Conservation (phyloP, 2,797 vertebrate species). For the Artibeus jamaicensis region DNA sequence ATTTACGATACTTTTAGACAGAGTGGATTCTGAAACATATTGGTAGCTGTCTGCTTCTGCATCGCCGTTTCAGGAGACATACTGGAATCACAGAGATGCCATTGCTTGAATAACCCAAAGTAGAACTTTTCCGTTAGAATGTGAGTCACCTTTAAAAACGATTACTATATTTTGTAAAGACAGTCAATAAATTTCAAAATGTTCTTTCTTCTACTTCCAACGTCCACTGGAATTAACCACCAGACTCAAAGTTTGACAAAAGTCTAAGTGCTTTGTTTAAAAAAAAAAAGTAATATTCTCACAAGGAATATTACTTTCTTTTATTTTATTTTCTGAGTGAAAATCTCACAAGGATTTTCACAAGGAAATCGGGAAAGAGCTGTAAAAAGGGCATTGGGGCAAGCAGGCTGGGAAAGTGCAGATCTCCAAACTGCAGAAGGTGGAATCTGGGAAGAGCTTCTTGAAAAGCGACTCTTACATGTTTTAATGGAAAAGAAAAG, state of each 20-base stretch:
- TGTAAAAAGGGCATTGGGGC: background rate
- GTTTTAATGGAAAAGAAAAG: background rate
- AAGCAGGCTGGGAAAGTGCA: background rate
- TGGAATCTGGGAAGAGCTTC: background rate
- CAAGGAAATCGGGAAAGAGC: slow-evolving; percentile 1
- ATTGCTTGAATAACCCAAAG: background rate
- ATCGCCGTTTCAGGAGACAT: background rate
- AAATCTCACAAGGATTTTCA: too few relatives aligned
- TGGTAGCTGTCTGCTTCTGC: background rate
- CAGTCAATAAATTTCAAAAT: slow-evolving; percentile 5
- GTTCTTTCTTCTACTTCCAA: background rate
- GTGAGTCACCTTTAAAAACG: slow-evolving; percentile 19
- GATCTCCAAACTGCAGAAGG: background rate
- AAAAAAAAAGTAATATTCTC: background rate
- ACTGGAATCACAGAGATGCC: background rate
- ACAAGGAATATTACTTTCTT: too few relatives aligned
- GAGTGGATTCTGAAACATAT: background rate
- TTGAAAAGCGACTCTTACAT: background rate
- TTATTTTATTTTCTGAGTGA: too few relatives aligned
- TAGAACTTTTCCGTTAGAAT: background rate
- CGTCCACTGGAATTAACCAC: background rate
- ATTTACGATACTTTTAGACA: background rate
- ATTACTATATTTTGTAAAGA: slow-evolving; percentile 3
- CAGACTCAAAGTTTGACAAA: slow-evolving; percentile 20
- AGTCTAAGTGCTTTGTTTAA: background rate